Percentiles rank a stretch among this genome's conserved stretches.
phyloP scores from a whole-genome alignment of 2,113 vertebrate species.

The Ceyx margarethae region DNA sequence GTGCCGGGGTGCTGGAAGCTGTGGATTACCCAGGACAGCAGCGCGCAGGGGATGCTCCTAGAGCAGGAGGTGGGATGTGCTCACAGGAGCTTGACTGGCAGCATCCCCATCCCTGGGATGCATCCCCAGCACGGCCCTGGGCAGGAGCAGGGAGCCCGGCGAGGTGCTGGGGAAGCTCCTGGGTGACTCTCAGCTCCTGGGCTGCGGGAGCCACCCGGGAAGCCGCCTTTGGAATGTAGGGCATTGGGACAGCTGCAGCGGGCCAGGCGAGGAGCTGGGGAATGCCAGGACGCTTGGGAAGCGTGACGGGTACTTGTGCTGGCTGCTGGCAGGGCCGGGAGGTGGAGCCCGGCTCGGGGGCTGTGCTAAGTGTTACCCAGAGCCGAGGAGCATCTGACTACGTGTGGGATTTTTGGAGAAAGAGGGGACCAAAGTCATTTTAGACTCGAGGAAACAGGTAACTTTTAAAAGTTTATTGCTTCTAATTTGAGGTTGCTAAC shows the following conservation, averaged over 20 bases:
- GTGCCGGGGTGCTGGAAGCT: fast-evolving
- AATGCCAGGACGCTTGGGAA: neutral
- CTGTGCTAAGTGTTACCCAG: neutral
- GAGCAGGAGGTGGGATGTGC: neutral
- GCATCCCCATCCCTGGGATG: fast-evolving
- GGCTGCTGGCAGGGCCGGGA: neutral
- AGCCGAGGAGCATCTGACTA: fast-evolving
- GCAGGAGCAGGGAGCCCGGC: neutral
- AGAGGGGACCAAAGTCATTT: neutral
- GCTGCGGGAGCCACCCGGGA: neutral
- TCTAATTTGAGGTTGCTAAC: neutral
- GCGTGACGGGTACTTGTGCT: neutral
- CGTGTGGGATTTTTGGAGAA: neutral
- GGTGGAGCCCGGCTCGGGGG: neutral
- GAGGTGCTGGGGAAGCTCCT: neutral
- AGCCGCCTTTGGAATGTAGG: constrained; percentile 42
- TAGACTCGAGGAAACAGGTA: neutral
- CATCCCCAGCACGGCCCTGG: fast-evolving
- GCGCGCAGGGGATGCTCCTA: fast-evolving
- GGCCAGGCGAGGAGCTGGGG: neutral
- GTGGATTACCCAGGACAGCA: fast-evolving
- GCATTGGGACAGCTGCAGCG: constrained; percentile 40
- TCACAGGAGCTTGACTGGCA: fast-evolving
- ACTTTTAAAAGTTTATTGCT: neutral
- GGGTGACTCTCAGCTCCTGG: fast-evolving